These are phyloP conservation scores for Chrysoperla carnea DNA, from an alignment of 1,140 invertebrate genomes.

Conservation along the genomic window DNA sequence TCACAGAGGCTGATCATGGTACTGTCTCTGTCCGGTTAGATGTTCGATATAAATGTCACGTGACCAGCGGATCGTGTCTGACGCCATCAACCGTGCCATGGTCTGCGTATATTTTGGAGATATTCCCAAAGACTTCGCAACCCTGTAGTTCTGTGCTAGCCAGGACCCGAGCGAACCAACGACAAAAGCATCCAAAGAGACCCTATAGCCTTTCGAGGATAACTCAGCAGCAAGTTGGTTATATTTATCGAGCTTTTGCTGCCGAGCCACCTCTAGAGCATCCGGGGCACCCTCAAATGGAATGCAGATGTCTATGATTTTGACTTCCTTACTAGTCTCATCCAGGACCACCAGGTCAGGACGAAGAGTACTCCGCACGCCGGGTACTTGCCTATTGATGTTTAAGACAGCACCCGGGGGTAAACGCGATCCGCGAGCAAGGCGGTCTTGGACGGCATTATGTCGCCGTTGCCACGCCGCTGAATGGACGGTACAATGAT, in stretches of 20 bases:
- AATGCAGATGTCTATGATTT: conserved; percentile 18
- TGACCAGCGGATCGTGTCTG: conserved; percentile 12
- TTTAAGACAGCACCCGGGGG: neutral
- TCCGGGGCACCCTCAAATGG: conserved; percentile 18
- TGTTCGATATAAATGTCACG: conserved; percentile 12
- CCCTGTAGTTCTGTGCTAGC: conserved; percentile 10
- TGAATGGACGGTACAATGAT: conserved; percentile 10
- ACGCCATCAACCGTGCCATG: conserved; percentile 11
- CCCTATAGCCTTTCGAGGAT: neutral
- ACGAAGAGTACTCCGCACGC: conserved; percentile 5
- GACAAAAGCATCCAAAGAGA: conserved; percentile 10
- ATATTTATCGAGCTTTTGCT: conserved; percentile 13
- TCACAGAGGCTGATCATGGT: neutral
- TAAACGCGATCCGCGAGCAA: conserved; percentile 6
- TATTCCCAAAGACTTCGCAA: conserved; percentile 2
- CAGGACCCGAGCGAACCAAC: conserved; percentile 14
- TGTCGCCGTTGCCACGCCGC: conserved; percentile 1
- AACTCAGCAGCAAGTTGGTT: conserved; percentile 5
- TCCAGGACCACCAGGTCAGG: conserved; percentile 17
- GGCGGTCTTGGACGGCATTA: neutral
- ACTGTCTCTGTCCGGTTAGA: no score
- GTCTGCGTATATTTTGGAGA: conserved; percentile 2
- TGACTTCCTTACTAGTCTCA: conserved; percentile 5
- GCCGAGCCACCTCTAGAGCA: conserved; percentile 7
- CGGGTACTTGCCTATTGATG: neutral